Evolutionary conservation across 1,140 invertebrate species (phyloP).

Genomic region (Schlechtendalia chinensis): DNA sequence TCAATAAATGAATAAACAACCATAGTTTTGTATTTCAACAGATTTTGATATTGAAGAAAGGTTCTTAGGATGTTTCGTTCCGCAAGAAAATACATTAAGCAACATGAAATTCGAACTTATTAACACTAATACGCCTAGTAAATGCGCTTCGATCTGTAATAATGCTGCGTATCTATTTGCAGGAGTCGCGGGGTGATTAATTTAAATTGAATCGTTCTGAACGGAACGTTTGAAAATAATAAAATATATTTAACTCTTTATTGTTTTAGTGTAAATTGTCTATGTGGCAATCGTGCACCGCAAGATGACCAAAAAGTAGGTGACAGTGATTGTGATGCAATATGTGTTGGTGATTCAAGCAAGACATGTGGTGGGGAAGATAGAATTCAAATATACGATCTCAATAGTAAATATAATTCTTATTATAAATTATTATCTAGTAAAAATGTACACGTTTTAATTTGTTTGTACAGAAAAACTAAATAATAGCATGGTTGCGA

Average conservation of each 20-base stretch:
- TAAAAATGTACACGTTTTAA: neutral
- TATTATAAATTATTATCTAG: neutral
- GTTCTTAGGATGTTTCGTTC: slow-evolving; percentile 52
- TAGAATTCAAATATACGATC: slow-evolving; percentile 60
- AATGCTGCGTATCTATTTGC: slow-evolving; percentile 44
- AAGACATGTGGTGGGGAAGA: slow-evolving; percentile 84
- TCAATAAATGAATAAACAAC: no score
- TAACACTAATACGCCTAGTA: slow-evolving; percentile 51
- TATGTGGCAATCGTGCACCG: slow-evolving; percentile 70
- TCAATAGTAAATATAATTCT: neutral
- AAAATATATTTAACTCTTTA: neutral
- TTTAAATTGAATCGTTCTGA: neutral
- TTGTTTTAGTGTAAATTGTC: slow-evolving; percentile 77
- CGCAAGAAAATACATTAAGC: slow-evolving; percentile 36
- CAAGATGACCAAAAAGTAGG: slow-evolving; percentile 61
- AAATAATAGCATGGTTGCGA: neutral
- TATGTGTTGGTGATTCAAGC: slow-evolving; percentile 70
- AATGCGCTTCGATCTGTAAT: slow-evolving; percentile 52
- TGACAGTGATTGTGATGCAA: slow-evolving; percentile 68
- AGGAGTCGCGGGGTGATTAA: slow-evolving; percentile 14
- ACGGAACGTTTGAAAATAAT: neutral
- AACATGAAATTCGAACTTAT: slow-evolving; percentile 48
- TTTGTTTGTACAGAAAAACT: neutral
- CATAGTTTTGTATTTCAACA: neutral
- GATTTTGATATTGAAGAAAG: neutral